Base-by-base conservation (phyloP, 2,797 vertebrate species). In the Halcyon badia region DNA sequence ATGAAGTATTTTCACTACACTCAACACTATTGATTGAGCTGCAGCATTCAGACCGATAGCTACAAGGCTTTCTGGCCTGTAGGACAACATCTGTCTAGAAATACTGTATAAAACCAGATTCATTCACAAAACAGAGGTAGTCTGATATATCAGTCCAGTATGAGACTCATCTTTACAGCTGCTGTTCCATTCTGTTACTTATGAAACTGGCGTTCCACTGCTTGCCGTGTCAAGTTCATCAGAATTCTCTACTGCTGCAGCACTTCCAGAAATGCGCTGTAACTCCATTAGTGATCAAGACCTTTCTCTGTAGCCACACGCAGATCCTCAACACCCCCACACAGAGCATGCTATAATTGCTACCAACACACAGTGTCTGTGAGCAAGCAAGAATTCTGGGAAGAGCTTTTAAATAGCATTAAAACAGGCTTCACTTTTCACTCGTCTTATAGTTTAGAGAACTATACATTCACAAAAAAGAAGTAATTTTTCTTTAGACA, bases 1-100 rank as follows among this genome's bases (percentile, higher is more conserved):
- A 14, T 9, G 2, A 60, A 49, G 57, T 6, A 30, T 4, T 0
- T 30, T 65, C 4, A 2, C 24, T 17, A 56, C 35, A 9, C 31
- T 28, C 44, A 35, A 16, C 18, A 5, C 5, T 21, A 19, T 3
- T 42, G 37, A 14, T 25, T 0, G 26, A 39, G 52, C 44, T 48
- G 70, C 7, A 70, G 61, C 35, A 44, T 17, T 68, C 70, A 30
- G 37, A 72, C 16, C 0, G 6, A 42, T 1, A 16, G 39, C 17
- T 18, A 17, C 31, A 2, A 49, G 41, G 39, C 20, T 22, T 42
- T 39, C 51, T 12, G 48, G 60, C 41, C 44, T 39, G 42, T 5
- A 48, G 33, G 56, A 30, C 41, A 49, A 26, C 8, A 5, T 9
- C 30, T 37, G 14, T 25, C 73, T 42, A 35, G 15, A 54, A 68